Evolutionary conservation across 2,888 invertebrate species (phyloP).

Genomic region (Lutraria lutraria): DNA sequence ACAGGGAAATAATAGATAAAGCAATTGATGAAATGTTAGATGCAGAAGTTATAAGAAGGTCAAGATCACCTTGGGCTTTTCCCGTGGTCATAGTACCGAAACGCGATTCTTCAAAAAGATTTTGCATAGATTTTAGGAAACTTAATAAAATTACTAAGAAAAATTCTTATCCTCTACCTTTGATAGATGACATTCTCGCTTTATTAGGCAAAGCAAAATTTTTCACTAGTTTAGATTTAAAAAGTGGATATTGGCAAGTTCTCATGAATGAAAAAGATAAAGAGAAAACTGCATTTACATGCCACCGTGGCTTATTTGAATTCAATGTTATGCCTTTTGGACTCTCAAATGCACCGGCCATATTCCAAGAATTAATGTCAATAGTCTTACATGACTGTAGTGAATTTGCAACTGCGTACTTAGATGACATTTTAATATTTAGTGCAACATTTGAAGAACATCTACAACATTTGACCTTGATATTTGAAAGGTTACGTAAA

Average conservation of each 20-base stretch:
- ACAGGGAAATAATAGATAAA: constrained; percentile 59
- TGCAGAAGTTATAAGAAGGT: too few species aligned
- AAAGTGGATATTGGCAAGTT: constrained; percentile 59
- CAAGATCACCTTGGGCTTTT: too few species aligned
- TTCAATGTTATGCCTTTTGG: constrained; percentile 60
- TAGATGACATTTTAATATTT: constrained; percentile 42
- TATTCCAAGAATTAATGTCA: constrained; percentile 54
- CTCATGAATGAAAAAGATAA: constrained; percentile 40
- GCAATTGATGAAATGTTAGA: too few species aligned
- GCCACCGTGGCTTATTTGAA: constrained; percentile 53
- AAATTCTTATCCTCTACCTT: constrained; percentile 52
- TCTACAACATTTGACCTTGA: neutral
- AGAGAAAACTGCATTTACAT: constrained; percentile 59
- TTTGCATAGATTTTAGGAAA: constrained; percentile 50
- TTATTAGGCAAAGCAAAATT: constrained; percentile 51
- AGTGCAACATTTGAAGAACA: constrained; percentile 24
- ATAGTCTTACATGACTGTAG: constrained; percentile 55
- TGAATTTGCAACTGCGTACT: constrained; percentile 51
- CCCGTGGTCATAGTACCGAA: too few species aligned
- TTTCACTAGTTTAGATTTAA: constrained; percentile 51
- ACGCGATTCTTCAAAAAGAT: constrained; percentile 54
- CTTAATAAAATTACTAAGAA: constrained; percentile 35
- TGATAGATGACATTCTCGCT: constrained; percentile 54
- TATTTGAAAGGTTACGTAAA: constrained; percentile 33
- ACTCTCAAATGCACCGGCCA: constrained; percentile 54